Evolutionary conservation across 35 echinoderm and acorn worm species (phyloP).

Genomic region (Lytechinus pictus): DNA sequence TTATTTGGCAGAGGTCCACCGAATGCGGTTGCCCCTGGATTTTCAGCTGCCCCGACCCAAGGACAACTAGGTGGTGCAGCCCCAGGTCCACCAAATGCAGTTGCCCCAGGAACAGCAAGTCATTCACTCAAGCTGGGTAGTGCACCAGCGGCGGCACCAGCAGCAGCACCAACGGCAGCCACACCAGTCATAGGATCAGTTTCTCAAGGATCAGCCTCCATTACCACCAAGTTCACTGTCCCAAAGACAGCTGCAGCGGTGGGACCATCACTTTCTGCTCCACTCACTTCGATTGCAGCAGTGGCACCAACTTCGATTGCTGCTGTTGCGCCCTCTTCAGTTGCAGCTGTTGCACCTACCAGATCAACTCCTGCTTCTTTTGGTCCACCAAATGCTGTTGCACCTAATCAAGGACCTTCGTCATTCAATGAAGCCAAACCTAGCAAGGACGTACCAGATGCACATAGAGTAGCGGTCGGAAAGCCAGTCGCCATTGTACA

Average conservation of each 20-base stretch:
- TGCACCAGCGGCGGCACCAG: not conserved
- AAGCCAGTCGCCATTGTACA: conserved; percentile 44
- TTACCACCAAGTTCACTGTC: not conserved
- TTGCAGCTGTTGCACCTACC: not conserved
- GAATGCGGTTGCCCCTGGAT: conserved; percentile 34
- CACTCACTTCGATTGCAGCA: not conserved
- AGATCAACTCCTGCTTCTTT: not conserved
- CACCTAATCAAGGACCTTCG: not conserved
- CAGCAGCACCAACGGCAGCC: not conserved
- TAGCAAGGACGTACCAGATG: not conserved
- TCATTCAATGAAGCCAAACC: not conserved
- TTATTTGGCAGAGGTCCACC: not conserved
- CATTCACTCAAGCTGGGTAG: not conserved
- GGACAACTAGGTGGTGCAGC: not conserved
- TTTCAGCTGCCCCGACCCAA: not conserved
- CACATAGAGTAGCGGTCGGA: not conserved
- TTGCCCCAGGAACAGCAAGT: not conserved
- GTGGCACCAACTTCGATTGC: not conserved
- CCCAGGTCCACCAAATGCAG: not conserved
- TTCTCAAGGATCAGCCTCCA: not conserved
- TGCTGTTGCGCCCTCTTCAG: not conserved
- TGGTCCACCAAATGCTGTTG: not conserved
- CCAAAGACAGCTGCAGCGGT: not conserved
- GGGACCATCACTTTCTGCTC: not conserved
- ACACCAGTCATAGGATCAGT: not conserved